Evolutionary conservation across 2,888 invertebrate genomes (phyloP), one percentile per base, ranked within the genome.

Genomic region (Tetragonisca angustula): DNA sequence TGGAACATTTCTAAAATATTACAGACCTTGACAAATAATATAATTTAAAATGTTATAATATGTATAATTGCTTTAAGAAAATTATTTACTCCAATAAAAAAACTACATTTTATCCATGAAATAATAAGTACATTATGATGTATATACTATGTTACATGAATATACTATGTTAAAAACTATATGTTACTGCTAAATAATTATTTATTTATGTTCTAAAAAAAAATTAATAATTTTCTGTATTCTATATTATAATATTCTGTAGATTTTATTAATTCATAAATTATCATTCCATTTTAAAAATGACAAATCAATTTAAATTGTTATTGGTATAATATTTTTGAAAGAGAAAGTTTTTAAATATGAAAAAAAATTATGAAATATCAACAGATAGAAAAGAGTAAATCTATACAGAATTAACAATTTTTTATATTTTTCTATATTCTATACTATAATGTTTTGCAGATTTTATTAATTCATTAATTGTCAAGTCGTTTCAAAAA

Each of bases 1-100:
- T 95, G 84, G 95, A 95, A 79, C 95, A 94, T 90, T 95, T 95
- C 94, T 97, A 94, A 84, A 95, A 94, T 78, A 54, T 67, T 64
- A 76, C 17, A 49, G 71, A 67, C 59, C 21, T 67, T 1, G 17
- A 73, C 49, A 32, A 49, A 52, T 54, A 54, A 50, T 13, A 56
- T 62, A 52, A 15, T 68, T 43, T 27, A 64, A 27, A 76, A 71
- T 36, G 6, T 52, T 77, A 64, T 9, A 27, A 70, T 49, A 2
- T 62, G 32, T 6, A 32, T 32, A 52, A 49, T 6, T 27, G 27
- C 15, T 17, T 15, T 27, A 27, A 49, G 49, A 43, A 19, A 54
- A 50, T 64, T 52, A 59, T 72, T 4, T 19, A 24, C 13, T 11
- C 36, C 4, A 27, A 43, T 59, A 24, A 32, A 36, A 24, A 59